phyloP scores from a whole-genome alignment of 2,888 invertebrate genomes.

The Petrolisthes manimaculis region DNA sequence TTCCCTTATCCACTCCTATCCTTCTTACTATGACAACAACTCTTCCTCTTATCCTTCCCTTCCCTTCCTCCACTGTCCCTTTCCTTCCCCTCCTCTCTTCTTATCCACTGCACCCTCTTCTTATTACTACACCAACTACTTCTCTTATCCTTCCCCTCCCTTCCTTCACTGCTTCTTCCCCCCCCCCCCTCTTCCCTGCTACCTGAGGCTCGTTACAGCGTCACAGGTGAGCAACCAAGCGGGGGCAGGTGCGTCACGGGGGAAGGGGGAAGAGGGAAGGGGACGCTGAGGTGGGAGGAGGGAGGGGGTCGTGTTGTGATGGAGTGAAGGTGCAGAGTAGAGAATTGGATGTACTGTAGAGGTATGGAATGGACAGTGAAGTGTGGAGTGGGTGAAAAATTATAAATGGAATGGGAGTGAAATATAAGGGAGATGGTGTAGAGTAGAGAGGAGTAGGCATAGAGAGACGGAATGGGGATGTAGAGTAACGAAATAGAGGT shows the following conservation, averaged over 20 bases:
- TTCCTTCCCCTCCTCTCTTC: neutral
- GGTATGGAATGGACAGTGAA: neutral
- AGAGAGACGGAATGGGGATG: neutral
- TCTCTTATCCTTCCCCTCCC: neutral
- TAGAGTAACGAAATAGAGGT: neutral
- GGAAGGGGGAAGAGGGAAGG: neutral
- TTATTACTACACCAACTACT: neutral
- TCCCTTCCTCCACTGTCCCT: neutral
- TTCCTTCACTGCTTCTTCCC: neutral
- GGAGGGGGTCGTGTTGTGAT: neutral
- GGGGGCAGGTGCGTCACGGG: constrained; percentile 16
- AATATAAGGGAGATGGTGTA: neutral
- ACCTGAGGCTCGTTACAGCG: constrained; percentile 2
- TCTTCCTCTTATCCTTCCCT: neutral
- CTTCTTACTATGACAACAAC: neutral
- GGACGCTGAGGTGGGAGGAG: neutral
- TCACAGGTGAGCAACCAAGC: constrained; percentile 13
- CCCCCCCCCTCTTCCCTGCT: neutral
- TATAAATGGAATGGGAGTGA: neutral
- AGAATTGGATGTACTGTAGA: neutral
- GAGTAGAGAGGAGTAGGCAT: neutral
- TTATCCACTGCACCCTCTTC: neutral
- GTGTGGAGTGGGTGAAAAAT: neutral
- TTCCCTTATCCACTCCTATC: neutral
- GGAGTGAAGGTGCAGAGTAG: neutral